Conservation (phyloP, 2,797 vertebrate genomes). For the Acomys russatus region DNA sequence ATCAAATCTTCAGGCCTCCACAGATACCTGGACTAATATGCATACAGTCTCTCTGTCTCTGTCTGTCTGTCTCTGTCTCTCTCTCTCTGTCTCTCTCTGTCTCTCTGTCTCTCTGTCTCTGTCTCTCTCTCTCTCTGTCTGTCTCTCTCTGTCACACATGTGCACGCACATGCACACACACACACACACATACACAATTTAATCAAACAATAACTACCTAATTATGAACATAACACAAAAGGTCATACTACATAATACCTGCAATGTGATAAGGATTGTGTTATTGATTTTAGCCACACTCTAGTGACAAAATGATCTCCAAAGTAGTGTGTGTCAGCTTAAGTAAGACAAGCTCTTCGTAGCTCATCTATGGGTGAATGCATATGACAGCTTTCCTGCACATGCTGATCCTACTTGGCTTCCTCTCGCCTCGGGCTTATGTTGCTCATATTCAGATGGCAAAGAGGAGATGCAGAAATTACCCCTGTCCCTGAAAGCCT, state of each 20-base stretch:
- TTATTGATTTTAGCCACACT: neutral
- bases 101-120: no score
- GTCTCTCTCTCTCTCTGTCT: no score
- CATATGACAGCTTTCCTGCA: neutral
- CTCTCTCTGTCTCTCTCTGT: no score
- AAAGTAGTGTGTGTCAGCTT: neutral
- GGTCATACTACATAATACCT: neutral
- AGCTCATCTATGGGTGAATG: neutral
- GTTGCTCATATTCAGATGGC: neutral
- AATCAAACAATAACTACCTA: neutral
- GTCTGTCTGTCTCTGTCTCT: no score
- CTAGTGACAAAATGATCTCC: neutral
- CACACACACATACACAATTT: neutral
- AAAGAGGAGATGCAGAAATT: neutral
- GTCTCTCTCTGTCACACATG: no score
- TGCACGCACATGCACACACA: neutral
- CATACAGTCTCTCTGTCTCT: no score
- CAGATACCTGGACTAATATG: neutral
- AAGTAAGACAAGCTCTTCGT: neutral
- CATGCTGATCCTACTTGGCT: rapidly evolving
- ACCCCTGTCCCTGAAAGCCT: neutral
- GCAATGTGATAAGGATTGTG: neutral
- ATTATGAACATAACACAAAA: neutral
- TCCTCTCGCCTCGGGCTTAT: neutral
- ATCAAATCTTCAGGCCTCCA: neutral